A percentile compares a stretch with the other conserved stretches of the same genome.
Conservation (phyloP, 2,797 vertebrate species). For the Ficedula albicollis region DNA sequence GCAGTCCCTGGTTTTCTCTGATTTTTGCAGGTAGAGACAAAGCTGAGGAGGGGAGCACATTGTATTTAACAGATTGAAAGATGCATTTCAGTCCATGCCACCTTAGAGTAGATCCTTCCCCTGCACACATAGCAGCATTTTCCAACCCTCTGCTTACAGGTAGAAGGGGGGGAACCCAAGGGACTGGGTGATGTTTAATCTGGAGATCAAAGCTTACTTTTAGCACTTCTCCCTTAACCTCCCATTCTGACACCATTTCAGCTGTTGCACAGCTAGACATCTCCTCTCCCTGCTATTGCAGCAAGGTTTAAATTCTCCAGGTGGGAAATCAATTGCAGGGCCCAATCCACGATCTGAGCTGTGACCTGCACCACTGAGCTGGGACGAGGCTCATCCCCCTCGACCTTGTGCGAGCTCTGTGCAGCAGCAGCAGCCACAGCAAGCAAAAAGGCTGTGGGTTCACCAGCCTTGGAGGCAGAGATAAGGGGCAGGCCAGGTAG, state of each 20-base stretch:
- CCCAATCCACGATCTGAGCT: background rate
- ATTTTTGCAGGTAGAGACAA: background rate
- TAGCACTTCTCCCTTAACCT: background rate
- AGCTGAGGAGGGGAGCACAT: background rate
- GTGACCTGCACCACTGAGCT: rapidly evolving
- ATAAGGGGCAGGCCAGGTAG: conserved; percentile 15
- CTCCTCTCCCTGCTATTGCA: background rate
- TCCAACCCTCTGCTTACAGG: background rate
- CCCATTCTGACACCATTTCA: background rate
- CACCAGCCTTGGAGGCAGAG: background rate
- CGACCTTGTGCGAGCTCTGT: background rate
- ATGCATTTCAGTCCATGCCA: background rate
- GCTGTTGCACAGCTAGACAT: background rate
- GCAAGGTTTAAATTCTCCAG: background rate
- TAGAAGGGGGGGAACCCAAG: background rate
- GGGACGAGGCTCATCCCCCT: background rate
- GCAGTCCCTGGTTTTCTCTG: background rate
- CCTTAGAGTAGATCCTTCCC: background rate
- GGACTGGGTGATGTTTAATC: background rate
- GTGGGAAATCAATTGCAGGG: background rate
- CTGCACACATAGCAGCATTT: background rate
- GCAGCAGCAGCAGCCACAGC: background rate
- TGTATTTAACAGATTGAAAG: background rate
- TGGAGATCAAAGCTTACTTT: background rate
- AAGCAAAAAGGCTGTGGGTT: background rate